Evolutionary conservation across 2,888 invertebrate species (phyloP).

Genomic region (Habrosyne pyritoides): DNA sequence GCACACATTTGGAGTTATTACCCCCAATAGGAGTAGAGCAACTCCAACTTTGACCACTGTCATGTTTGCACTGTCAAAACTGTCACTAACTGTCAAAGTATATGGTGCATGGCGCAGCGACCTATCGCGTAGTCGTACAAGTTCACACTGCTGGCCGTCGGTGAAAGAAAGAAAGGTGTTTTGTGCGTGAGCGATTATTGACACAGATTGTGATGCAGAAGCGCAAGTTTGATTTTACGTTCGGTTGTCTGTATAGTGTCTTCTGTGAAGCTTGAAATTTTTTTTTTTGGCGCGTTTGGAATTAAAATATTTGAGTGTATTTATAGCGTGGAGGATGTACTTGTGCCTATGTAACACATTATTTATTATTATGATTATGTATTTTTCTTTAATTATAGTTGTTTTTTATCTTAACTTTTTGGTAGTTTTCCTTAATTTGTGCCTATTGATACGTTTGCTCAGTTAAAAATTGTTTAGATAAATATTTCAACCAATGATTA

Average conservation of each 20-base stretch:
- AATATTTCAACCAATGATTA: too few species aligned
- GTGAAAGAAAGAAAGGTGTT: slow-evolving; percentile 66
- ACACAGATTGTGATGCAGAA: slow-evolving; percentile 28
- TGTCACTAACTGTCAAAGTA: slow-evolving; percentile 35
- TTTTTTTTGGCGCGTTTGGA: too few species aligned
- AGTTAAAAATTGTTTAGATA: too few species aligned
- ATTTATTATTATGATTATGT: too few species aligned
- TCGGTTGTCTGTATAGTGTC: too few species aligned
- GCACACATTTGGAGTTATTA: slow-evolving; percentile 46
- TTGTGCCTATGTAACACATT: too few species aligned
- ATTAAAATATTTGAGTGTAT: too few species aligned
- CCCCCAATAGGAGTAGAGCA: slow-evolving; percentile 47
- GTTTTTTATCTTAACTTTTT: too few species aligned
- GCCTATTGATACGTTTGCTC: too few species aligned
- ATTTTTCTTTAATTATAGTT: too few species aligned
- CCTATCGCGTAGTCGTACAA: slow-evolving; percentile 55
- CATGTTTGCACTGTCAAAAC: slow-evolving; percentile 56
- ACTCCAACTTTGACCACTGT: slow-evolving; percentile 50
- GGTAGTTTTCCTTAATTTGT: too few species aligned
- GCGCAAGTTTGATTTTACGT: slow-evolving; percentile 9
- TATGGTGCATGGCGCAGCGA: slow-evolving; percentile 61
- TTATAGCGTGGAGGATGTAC: too few species aligned
- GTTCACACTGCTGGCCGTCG: slow-evolving; percentile 44
- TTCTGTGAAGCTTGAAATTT: neutral
- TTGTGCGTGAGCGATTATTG: slow-evolving; percentile 33